A percentile compares a stretch with the other conserved stretches of the same genome.
phyloP scores from a whole-genome alignment of 2,113 vertebrate genomes.

The Propithecus coquereli region DNA sequence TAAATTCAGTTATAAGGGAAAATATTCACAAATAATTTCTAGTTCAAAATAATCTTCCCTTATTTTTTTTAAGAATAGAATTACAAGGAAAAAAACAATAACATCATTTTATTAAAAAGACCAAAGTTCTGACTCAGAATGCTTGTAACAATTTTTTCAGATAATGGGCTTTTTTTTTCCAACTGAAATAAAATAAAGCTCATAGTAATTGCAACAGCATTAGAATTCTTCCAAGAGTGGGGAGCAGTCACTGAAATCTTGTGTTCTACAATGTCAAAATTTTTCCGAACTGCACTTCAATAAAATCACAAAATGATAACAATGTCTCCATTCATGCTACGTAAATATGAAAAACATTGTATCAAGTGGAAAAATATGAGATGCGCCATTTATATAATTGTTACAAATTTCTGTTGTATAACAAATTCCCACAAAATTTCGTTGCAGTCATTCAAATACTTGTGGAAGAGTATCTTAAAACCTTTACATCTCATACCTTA shows the following conservation, averaged over 20 bases:
- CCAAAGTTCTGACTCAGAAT: constrained; percentile 30
- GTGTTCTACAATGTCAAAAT: constrained; percentile 44
- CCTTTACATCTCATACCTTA: background rate
- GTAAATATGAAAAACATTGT: constrained; percentile 34
- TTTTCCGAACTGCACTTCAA: constrained; percentile 39
- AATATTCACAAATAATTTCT: constrained; percentile 44
- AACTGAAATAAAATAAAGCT: constrained; percentile 43
- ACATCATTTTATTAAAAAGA: constrained; percentile 8
- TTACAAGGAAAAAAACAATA: background rate
- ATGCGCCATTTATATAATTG: constrained; percentile 3
- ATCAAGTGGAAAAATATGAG: constrained; percentile 34
- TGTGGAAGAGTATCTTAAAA: constrained; percentile 29
- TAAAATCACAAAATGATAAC: constrained; percentile 42
- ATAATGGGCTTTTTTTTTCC: background rate
- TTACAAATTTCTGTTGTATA: constrained; percentile 39
- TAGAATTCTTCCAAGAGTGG: constrained; percentile 32
- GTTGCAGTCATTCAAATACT: constrained; percentile 6
- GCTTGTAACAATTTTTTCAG: background rate
- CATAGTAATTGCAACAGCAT: background rate
- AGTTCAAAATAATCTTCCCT: background rate
- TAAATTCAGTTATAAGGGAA: constrained; percentile 9
- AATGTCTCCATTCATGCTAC: background rate
- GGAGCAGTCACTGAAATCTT: constrained; percentile 21
- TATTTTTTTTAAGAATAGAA: constrained; percentile 28
- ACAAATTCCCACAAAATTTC: constrained; percentile 1